A percentile compares a stretch with the other conserved stretches of the same genome.
Conservation (phyloP, 2,797 vertebrate genomes). For the Phoebastria nigripes region DNA sequence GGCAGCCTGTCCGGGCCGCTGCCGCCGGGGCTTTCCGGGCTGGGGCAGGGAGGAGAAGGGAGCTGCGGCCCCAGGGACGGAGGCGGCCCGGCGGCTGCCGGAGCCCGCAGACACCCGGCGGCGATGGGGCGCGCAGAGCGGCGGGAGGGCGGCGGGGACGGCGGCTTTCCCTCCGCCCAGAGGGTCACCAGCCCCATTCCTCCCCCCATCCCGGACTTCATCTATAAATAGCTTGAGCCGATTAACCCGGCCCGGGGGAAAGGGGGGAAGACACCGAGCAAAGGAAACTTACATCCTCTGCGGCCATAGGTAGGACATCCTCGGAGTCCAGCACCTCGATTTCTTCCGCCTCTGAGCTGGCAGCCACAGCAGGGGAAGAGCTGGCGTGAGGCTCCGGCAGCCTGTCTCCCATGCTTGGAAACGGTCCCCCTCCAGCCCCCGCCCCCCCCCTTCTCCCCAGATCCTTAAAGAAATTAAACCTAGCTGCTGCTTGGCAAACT, state of each 20-base stretch:
- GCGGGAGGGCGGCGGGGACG: neutral
- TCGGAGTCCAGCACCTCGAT: conserved; percentile 91
- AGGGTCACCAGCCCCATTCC: neutral
- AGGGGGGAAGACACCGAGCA: neutral
- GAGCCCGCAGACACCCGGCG: neutral
- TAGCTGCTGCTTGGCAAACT: conserved; percentile 63
- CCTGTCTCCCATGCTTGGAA: conserved; percentile 76
- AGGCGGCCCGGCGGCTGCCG: neutral
- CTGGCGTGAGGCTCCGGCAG: conserved; percentile 74
- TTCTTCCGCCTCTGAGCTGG: conserved; percentile 88
- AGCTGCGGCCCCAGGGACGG: neutral
- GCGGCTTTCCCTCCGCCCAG: neutral
- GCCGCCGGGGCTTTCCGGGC: neutral
- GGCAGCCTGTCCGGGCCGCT: neutral
- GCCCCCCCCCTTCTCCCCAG: neutral
- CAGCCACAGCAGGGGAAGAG: conserved; percentile 88
- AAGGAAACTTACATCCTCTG: conserved; percentile 75
- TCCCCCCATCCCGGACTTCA: neutral
- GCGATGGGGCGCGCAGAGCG: neutral
- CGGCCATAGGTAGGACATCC: conserved; percentile 75
- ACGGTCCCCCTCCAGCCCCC: conserved; percentile 31
- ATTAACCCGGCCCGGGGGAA: conserved; percentile 3
- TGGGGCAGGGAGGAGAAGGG: neutral
- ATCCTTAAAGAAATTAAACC: conserved; percentile 47
- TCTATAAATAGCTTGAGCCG: conserved; percentile 52